Conservation (phyloP, 2,113 vertebrate species). For the Mustela nigripes region DNA sequence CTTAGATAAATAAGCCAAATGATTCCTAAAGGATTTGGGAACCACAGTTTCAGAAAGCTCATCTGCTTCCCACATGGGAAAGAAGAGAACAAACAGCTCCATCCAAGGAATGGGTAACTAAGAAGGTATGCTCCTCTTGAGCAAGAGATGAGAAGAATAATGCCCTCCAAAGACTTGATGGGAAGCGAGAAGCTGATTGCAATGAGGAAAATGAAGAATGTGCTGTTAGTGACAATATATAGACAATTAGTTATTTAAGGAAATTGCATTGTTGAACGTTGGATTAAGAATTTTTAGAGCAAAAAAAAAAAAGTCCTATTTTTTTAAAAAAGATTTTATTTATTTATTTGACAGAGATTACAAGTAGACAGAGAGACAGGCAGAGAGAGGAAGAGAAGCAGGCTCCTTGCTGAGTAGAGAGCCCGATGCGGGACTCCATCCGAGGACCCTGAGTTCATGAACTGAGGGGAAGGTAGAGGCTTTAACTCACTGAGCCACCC, state of each 20-base stretch:
- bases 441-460: too few relatives aligned
- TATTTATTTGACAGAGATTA: too few relatives aligned
- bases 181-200: conserved; percentile 40
- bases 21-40: background rate
- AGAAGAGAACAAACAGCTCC: background rate
- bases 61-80: conserved; percentile 38
- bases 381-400: too few relatives aligned
- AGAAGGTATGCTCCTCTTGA: background rate
- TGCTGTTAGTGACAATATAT: background rate
- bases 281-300: conserved; percentile 41
- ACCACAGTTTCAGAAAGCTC: background rate
- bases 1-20: background rate
- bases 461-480: rapidly evolving
- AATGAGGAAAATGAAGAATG: background rate
- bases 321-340: too few relatives aligned
- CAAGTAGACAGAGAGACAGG: too few relatives aligned
- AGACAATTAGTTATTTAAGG: conserved; percentile 53
- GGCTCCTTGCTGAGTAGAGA: too few relatives aligned
- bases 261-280: conserved; percentile 37
- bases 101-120: conserved; percentile 11
- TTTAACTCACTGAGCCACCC: too few relatives aligned
- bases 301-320: background rate
- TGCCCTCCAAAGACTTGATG: background rate
- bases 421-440: too few relatives aligned
- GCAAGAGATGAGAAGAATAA: conserved; percentile 46